Evolutionary conservation across 2,888 invertebrate species (phyloP).

Genomic region (Brachypalpus laphriformis): DNA sequence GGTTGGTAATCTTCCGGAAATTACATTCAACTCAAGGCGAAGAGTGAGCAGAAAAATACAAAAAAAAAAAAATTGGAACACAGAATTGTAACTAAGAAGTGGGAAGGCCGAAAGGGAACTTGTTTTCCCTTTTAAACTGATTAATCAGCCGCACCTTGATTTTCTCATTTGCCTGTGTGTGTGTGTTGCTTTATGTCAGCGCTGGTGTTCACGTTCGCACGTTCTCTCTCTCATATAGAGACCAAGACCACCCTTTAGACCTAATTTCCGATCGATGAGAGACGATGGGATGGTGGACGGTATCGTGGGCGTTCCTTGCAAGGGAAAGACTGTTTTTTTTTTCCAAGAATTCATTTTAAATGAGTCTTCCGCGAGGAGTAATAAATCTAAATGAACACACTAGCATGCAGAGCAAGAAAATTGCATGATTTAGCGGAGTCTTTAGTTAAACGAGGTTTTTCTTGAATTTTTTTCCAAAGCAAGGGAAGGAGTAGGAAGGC

Average conservation of each 20-base stretch:
- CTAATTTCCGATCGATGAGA: slow-evolving; percentile 54
- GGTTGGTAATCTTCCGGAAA: slow-evolving; percentile 63
- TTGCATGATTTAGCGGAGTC: slow-evolving; percentile 49
- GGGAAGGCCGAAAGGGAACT: slow-evolving; percentile 49
- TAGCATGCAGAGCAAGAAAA: slow-evolving; percentile 20
- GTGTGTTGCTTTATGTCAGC: neutral
- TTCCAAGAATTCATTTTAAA: slow-evolving; percentile 9
- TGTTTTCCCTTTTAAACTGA: slow-evolving; percentile 70
- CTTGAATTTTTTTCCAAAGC: neutral
- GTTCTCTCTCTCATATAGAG: neutral
- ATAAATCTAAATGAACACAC: slow-evolving; percentile 49
- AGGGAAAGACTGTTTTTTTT: neutral
- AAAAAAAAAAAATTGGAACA: too few species aligned
- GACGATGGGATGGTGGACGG: neutral
- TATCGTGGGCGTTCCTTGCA: neutral
- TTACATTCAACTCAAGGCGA: slow-evolving; percentile 63
- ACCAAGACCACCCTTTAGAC: slow-evolving; percentile 27
- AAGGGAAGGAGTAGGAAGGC: neutral
- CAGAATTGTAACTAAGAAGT: neutral
- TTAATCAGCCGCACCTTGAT: slow-evolving; percentile 71
- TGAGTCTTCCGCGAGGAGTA: neutral
- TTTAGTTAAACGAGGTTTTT: slow-evolving; percentile 48
- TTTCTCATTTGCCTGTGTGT: slow-evolving; percentile 6
- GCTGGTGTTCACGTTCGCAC: slow-evolving; percentile 23
- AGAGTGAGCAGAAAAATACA: slow-evolving; percentile 1